A percentile compares a stretch with the other conserved stretches of the same genome.
Evolutionary conservation across 1,140 invertebrate genomes (phyloP).

Genomic region (Yoshiicerus persimilis): DNA sequence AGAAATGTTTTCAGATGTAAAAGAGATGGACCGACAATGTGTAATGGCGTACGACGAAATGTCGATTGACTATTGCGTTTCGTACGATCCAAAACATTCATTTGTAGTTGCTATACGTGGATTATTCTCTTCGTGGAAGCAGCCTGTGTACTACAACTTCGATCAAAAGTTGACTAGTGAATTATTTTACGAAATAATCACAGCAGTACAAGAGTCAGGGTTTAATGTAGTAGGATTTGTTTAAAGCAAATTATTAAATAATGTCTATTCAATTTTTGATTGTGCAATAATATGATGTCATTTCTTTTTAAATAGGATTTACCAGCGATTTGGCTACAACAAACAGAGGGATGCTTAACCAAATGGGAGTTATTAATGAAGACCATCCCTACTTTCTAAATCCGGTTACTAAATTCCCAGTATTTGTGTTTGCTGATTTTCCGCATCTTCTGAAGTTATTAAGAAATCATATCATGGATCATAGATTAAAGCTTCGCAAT

Average conservation of each 20-base stretch:
- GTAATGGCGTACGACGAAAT: neutral
- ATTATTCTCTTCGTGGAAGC: neutral
- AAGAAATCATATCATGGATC: conserved; percentile 48
- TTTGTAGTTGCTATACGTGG: neutral
- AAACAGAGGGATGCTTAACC: neutral
- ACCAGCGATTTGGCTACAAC: neutral
- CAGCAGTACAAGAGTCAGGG: neutral
- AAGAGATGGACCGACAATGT: neutral
- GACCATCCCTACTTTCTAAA: neutral
- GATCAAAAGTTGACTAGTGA: neutral
- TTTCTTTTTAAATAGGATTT: too few relatives aligned
- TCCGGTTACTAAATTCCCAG: neutral
- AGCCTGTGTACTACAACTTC: neutral
- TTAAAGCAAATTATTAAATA: too few relatives aligned
- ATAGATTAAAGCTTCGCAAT: conserved; percentile 36
- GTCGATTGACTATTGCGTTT: neutral
- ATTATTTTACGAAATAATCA: neutral
- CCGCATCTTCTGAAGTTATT: neutral
- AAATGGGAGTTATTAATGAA: neutral
- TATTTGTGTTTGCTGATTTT: neutral
- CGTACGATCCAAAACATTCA: neutral
- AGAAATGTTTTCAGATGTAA: neutral
- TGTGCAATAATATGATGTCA: too few relatives aligned
- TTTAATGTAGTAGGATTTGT: neutral
- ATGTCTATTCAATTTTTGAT: too few relatives aligned